Evolutionary conservation across 2,888 invertebrate genomes (phyloP).

Genomic region (Clitarchus hookeri): DNA sequence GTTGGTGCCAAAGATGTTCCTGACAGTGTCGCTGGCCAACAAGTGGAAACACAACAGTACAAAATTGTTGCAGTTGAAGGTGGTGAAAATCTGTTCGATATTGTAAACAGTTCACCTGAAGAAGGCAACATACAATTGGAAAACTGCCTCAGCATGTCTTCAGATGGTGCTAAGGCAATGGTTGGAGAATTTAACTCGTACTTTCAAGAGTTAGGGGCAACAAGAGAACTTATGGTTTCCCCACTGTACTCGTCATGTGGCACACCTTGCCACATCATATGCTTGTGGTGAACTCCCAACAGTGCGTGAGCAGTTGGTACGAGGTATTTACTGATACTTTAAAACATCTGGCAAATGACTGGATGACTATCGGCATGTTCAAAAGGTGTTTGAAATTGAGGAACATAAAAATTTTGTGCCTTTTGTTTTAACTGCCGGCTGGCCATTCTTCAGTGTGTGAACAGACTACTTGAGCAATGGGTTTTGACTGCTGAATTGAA

Average conservation of each 20-base stretch:
- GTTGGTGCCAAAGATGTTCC: not conserved
- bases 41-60: not conserved
- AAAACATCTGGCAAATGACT: slow-evolving; percentile 15
- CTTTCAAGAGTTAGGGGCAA: too few relatives aligned
- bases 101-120: not conserved
- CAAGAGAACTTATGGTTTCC: too few relatives aligned
- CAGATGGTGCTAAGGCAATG: not conserved
- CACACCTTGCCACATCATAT: not conserved
- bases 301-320: slow-evolving; percentile 17
- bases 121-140: not conserved
- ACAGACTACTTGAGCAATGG: slow-evolving; percentile 20
- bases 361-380: slow-evolving; percentile 20
- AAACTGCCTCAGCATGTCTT: not conserved
- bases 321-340: slow-evolving; percentile 16
- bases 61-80: not conserved
- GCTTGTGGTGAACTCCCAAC: not conserved
- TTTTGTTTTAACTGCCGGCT: slow-evolving; percentile 18
- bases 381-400: not conserved
- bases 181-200: too few relatives aligned
- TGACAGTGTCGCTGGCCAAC: not conserved
- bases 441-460: slow-evolving; percentile 23
- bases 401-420: not conserved
- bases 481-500: slow-evolving; percentile 25
- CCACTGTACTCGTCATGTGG: not conserved
- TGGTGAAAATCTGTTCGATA: not conserved